Percentiles rank a stretch among this genome's conserved stretches.
phyloP scores from a whole-genome alignment of 1,140 invertebrate genomes.

The Drosophila nigromelanica region DNA sequence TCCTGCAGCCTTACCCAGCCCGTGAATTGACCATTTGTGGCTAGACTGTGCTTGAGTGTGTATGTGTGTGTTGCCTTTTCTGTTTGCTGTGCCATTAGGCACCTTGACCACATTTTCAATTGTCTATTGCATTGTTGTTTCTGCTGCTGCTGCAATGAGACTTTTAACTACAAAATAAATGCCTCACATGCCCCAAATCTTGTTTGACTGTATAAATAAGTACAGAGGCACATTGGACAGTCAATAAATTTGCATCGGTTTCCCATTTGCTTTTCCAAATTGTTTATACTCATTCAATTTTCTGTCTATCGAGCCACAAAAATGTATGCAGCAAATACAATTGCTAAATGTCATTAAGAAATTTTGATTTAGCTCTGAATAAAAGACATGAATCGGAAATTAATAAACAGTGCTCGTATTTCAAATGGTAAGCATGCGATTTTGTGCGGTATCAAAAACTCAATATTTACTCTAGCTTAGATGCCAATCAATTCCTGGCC shows the following conservation, averaged over 20 bases:
- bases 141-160: conserved; percentile 13
- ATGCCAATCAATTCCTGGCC: not conserved
- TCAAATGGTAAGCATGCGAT: not conserved
- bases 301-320: conserved; percentile 7
- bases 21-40: no score
- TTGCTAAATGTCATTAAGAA: conserved; percentile 16
- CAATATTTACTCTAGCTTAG: not conserved
- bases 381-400: conserved; percentile 12
- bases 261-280: conserved; percentile 20
- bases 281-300: conserved; percentile 11
- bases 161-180: conserved; percentile 68
- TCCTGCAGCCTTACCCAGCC: no score
- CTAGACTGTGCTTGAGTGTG: not conserved
- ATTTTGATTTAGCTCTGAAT: conserved; percentile 8
- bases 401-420: conserved; percentile 7
- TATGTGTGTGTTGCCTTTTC: conserved; percentile 17
- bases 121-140: conserved; percentile 20
- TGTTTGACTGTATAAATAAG: conserved; percentile 71
- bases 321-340: conserved; percentile 3
- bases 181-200: conserved; percentile 60
- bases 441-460: not conserved
- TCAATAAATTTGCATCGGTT: conserved; percentile 20
- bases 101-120: conserved; percentile 49
- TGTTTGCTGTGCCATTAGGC: conserved; percentile 36
- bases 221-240: conserved; percentile 36